Evolutionary conservation across 2,113 vertebrate species (phyloP), one percentile per base, ranked within the genome.

Genomic region (Trogon melanurus): DNA sequence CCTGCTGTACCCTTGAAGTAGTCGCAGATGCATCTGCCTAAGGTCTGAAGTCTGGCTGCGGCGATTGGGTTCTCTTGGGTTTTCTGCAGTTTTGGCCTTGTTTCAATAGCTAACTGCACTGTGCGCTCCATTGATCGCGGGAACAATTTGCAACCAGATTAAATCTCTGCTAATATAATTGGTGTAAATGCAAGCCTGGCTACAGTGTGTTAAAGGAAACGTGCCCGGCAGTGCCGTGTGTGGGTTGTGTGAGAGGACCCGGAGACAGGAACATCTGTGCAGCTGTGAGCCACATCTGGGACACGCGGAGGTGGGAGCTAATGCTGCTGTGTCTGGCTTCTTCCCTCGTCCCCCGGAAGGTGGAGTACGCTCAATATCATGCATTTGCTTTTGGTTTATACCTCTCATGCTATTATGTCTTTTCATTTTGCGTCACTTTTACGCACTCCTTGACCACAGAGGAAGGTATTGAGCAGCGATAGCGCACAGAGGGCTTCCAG

Each of bases 311-410:
- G 20, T 41, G 30, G 57, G 34, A 60, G 25, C 60, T 60, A 12
- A 19, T 2, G 2, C 8, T 0, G 2, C 27, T 0, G 0, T 56
- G 25, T 30, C n/a, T 25, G 41, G 12, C 30, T 54, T 71, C 53
- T 18, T 56, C 61, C 30, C 30, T 82, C 70, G 45, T 50, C 27
- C 41, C 1, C 15, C 50, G 62, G 25, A 57, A 82, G 38, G 26
- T 9, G 30, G 34, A n/a, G n/a, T 44, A 56, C 9, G 11, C 22
- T 85, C 36, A 18, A 30, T 9, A 36, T 11, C 60, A 32, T 75
- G 27, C 19, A 60, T 75, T 32, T 50, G 23, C 17, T 17, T 64
- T 65, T 72, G 21, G 45, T 11, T 36, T 62, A 17, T 9, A 57
- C 21, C 27, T 62, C 7, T 53, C 45, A 34, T 5, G 9, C 41